Conservation (phyloP, 2,888 invertebrate genomes). For the Dermolepida albohirtum region DNA sequence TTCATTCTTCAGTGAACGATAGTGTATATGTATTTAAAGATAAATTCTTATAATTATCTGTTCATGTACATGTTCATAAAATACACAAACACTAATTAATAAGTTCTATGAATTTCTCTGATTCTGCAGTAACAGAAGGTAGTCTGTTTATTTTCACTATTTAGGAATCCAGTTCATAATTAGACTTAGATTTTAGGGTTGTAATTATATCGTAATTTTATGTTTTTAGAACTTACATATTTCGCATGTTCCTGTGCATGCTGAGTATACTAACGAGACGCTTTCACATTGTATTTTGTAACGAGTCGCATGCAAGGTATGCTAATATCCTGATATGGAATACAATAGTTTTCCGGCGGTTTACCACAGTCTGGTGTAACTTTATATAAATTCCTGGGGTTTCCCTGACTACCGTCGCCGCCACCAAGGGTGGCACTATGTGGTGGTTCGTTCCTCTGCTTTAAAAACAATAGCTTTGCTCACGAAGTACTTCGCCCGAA, state of each 20-base stretch:
- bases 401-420: constrained; percentile 19
- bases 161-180: too few species aligned
- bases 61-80: too few species aligned
- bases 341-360: constrained; percentile 28
- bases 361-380: constrained; percentile 35
- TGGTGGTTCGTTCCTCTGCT: background rate
- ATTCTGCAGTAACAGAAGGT: too few species aligned
- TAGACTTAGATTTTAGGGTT: too few species aligned
- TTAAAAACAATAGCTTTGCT: constrained; percentile 29
- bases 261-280: background rate
- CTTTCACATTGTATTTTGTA: constrained; percentile 1
- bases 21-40: too few species aligned
- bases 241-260: background rate
- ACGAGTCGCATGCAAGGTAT: constrained; percentile 18
- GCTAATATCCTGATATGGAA: constrained; percentile 23
- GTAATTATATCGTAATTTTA: too few species aligned
- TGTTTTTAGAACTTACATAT: too few species aligned
- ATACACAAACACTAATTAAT: too few species aligned
- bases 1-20: too few species aligned
- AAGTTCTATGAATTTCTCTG: too few species aligned
- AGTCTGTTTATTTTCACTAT: too few species aligned
- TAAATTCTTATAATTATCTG: too few species aligned
- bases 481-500: constrained; percentile 25
- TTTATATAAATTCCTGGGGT: constrained; percentile 39
- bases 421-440: constrained; percentile 5